Base-by-base conservation (phyloP, 1,140 invertebrate genomes). In the Ips nitidus region DNA sequence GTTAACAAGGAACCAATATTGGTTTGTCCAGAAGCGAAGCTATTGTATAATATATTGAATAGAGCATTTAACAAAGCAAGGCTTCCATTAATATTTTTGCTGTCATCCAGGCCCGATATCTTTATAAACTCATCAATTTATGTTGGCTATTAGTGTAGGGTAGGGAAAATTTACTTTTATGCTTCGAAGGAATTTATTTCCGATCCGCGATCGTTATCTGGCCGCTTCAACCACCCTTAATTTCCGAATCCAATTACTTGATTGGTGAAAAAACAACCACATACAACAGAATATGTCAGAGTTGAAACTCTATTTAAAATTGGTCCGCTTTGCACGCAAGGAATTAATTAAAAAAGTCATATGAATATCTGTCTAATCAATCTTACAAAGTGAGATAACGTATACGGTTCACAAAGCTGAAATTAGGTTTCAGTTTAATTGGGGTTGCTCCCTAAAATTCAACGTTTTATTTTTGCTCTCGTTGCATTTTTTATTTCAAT, bases 31-130 rank as follows among this genome's bases (percentile, higher is more conserved):
- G 56, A 63, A 69, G 67, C 67, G 59, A 22, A 36, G 58, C 59
- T 63, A 69, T 69, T 69, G 67, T 69, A 62, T 47, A 69, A 62
- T 60, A 69, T 69, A 69, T 69, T 69, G 67, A 69, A 69, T 69
- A 69, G 55, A 56, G 60, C 52, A 62, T 69, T 57, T 69, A 69
- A 69, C 67, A 69, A 69, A 69, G 60, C 39, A 6, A n/a, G 4
- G 47, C 53, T 57, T 69, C 60, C 67, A 69, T 69, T 69, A 69
- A 69, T 69, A 69, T 69, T 69, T 69, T 62, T 63, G 52, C 67
- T 61, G 67, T 69, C 67, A 69, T 41, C 39, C 38, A 40, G 41
- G 53, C 59, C 58, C 40, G 45, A 69, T 69, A 69, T 69, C 67
- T 69, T 63, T 69, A 69, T 68, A 68, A 56, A 56, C 67, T 61